Conservation (phyloP, 2,797 vertebrate species). For the Cyprinella venusta region DNA sequence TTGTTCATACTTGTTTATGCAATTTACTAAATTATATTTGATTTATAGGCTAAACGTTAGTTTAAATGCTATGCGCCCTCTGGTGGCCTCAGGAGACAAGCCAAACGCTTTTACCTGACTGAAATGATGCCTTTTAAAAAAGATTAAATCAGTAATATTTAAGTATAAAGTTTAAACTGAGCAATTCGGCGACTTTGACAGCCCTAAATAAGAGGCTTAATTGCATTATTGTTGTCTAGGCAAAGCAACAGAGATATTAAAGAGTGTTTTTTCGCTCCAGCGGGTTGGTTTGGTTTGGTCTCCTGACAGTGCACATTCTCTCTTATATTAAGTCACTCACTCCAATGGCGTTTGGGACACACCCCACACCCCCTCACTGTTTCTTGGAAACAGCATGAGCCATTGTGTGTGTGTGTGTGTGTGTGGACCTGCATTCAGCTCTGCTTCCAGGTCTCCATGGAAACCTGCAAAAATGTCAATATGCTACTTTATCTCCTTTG, state of each 20-base stretch:
- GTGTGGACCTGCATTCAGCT: background rate
- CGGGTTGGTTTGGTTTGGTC: background rate
- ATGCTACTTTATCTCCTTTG: background rate
- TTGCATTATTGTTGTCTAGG: background rate
- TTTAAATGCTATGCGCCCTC: no score
- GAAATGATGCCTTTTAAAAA: no score
- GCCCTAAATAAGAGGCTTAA: background rate
- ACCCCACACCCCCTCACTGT: slow-evolving; percentile 6
- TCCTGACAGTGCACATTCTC: slow-evolving; percentile 1
- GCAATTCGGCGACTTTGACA: background rate
- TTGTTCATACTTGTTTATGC: no score
- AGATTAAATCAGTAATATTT: no score
- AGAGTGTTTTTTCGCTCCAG: background rate
- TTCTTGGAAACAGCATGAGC: slow-evolving; percentile 6
- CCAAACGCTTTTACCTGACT: no score
- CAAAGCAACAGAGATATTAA: background rate
- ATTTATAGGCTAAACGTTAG: no score
- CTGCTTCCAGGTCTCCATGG: slow-evolving; percentile 14
- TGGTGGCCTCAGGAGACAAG: no score
- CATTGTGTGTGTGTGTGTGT: slow-evolving; percentile 23
- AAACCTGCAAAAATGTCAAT: slow-evolving; percentile 3
- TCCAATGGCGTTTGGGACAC: background rate
- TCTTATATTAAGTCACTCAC: background rate
- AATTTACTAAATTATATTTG: no score
- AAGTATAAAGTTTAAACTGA: no score